Base-by-base conservation (phyloP, 2,797 vertebrate species). In the Sebastes trivittatus region DNA sequence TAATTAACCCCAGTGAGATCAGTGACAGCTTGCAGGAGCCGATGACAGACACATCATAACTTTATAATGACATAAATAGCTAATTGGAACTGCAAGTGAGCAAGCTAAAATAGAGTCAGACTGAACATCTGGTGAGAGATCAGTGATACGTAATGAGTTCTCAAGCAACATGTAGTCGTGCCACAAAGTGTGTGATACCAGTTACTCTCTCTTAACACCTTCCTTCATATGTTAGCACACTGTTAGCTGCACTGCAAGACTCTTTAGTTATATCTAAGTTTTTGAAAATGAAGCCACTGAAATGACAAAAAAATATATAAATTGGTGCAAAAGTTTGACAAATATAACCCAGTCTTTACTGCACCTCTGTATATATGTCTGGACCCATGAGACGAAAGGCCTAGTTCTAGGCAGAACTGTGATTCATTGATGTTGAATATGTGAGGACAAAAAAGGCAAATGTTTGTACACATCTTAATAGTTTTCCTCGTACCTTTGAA, bases 401-500 rank as follows among this genome's bases (percentile, higher is more conserved):
- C 62, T 10, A n/a, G 4, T 32, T 78, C 14, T 46, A 67, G 64
- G 16, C 55, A 23, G 27, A 52, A 7, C 60, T 56, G 66, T 20
- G 42, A 66, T 18, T 7, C 25, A 4, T 4, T 29, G 11, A 27
- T 11, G 38, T 7, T 65, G 62, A 22, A n/a, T 46, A 7, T 23
- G 49, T 20, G 27, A 27, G 7, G 23, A 14, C 38, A 38, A 20
- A 63, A 30, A 20, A 49, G 16, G 7, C 2, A 9, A 22, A 42
- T n/a, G 2, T 64, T 52, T 42, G 3, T 5, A 2, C 13, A 18
- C 20, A 1, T 20, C 11, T 55, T 7, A 2, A 2, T 13, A 3
- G 25, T 20, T 56, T 14, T 23, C 11, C 4, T 61, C 34, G 7
- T 96, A 99, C 98, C 98, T 98, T 98, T 99, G 93, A 99, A 99